A percentile compares a stretch with the other conserved stretches of the same genome.
These are phyloP conservation scores for Sylvicola fuscatus DNA, from an alignment of 2,888 invertebrate genomes.

Conservation along the genomic window DNA sequence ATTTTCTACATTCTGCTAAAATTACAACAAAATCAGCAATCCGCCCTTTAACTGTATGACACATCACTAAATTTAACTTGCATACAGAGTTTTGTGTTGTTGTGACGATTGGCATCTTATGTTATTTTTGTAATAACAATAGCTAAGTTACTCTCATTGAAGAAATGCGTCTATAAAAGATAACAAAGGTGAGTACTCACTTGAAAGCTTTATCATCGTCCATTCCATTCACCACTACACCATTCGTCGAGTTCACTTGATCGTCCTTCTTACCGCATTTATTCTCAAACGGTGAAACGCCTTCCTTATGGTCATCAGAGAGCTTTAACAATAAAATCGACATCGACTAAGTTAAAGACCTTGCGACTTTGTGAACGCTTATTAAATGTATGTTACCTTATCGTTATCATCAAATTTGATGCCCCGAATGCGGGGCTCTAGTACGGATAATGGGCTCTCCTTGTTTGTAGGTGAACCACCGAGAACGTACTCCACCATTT, in stretches of 20 bases:
- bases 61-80: too few species aligned
- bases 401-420: conserved; percentile 36
- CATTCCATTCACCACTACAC: conserved; percentile 39
- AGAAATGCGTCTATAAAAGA: too few species aligned
- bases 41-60: too few species aligned
- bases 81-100: too few species aligned
- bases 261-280: conserved; percentile 29
- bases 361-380: too few species aligned
- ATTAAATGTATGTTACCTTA: too few species aligned
- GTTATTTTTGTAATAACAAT: too few species aligned
- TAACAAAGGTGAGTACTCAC: too few species aligned
- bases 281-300: conserved; percentile 29
- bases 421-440: conserved; percentile 43
- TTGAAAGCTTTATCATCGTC: conserved; percentile 82
- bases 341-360: conserved; percentile 13
- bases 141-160: too few species aligned
- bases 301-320: conserved; percentile 32
- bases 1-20: too few species aligned
- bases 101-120: too few species aligned
- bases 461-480: conserved; percentile 75
- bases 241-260: conserved; percentile 34
- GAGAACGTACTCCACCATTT: conserved; percentile 97
- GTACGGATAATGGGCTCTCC: conserved; percentile 31
- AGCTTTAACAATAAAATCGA: conserved; percentile 6
- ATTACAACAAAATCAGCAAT: too few species aligned